phyloP scores from a whole-genome alignment of 1,140 invertebrate genomes.

The Agrypnia vestita region DNA sequence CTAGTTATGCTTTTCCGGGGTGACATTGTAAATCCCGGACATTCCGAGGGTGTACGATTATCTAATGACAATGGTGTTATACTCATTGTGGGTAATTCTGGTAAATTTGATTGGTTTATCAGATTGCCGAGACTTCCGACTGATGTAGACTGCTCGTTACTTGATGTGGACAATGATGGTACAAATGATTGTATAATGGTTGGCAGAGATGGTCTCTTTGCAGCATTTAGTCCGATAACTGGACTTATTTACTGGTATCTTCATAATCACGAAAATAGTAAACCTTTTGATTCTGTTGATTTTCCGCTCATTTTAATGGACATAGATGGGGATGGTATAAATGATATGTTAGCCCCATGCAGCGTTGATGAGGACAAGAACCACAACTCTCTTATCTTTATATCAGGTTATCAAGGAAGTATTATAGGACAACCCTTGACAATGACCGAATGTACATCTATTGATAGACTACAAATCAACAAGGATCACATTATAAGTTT shows the following conservation, averaged over 20 bases:
- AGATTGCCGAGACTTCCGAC: constrained; percentile 77
- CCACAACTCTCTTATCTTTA: constrained; percentile 76
- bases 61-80: constrained; percentile 74
- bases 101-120: constrained; percentile 79
- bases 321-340: constrained; percentile 79
- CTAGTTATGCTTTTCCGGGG: constrained; percentile 81
- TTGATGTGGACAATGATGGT: constrained; percentile 81
- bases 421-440: constrained; percentile 73
- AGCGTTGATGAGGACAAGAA: constrained; percentile 69
- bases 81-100: constrained; percentile 76
- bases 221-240: constrained; percentile 79
- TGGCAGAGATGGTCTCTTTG: constrained; percentile 79
- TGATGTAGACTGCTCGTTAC: constrained; percentile 79
- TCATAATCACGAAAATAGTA: constrained; percentile 71
- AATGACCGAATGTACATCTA: constrained; percentile 71
- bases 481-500: constrained; percentile 64
- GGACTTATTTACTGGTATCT: constrained; percentile 80
- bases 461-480: constrained; percentile 67
- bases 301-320: constrained; percentile 83
- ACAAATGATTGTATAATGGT: constrained; percentile 82
- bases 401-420: constrained; percentile 78
- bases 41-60: constrained; percentile 69
- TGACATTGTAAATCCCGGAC: constrained; percentile 75
- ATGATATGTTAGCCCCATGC: constrained; percentile 77
- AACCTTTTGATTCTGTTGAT: constrained; percentile 74